Percentiles rank a stretch among this genome's conserved stretches.
Conservation (phyloP, 92 coral and sea anemone genomes). For the Bergia sp. region DNA sequence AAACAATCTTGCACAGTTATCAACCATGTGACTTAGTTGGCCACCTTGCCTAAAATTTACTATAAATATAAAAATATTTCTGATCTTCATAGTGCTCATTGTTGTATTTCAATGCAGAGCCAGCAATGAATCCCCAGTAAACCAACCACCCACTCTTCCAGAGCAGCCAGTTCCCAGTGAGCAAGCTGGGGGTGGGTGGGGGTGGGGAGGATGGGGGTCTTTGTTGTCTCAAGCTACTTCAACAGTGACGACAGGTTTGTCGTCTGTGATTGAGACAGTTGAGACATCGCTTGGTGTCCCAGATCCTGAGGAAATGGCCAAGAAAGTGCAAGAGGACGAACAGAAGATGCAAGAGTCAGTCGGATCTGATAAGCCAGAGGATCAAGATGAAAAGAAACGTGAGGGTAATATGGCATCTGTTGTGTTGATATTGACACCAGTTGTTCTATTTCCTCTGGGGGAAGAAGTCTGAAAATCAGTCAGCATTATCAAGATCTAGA, state of each 20-base stretch:
- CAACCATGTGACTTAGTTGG: too few species aligned
- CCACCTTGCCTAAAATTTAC: neutral
- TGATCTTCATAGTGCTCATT: neutral
- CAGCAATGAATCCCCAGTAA: neutral
- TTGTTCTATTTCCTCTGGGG: too few species aligned
- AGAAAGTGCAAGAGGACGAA: constrained; percentile 84
- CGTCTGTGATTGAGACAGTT: constrained; percentile 92
- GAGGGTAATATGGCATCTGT: neutral
- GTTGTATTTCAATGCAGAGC: neutral
- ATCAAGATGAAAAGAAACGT: constrained; percentile 46
- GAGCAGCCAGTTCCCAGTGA: constrained; percentile 18
- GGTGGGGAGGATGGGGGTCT: constrained; percentile 92
- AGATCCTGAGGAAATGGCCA: constrained; percentile 90
- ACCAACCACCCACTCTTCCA: constrained; percentile 11
- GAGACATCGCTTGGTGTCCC: constrained; percentile 96
- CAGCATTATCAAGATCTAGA: too few species aligned
- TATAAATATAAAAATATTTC: neutral
- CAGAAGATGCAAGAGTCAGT: constrained; percentile 54
- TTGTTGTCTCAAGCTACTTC: constrained; percentile 91
- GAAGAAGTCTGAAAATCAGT: too few species aligned
- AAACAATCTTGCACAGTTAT: too few species aligned
- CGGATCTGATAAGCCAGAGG: constrained; percentile 28
- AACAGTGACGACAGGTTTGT: constrained; percentile 86
- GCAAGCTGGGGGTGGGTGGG: constrained; percentile 74
- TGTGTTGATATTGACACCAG: neutral